phyloP scores from a whole-genome alignment of 53 echinoderm and acorn worm genomes.

The Holothuria leucospilota region DNA sequence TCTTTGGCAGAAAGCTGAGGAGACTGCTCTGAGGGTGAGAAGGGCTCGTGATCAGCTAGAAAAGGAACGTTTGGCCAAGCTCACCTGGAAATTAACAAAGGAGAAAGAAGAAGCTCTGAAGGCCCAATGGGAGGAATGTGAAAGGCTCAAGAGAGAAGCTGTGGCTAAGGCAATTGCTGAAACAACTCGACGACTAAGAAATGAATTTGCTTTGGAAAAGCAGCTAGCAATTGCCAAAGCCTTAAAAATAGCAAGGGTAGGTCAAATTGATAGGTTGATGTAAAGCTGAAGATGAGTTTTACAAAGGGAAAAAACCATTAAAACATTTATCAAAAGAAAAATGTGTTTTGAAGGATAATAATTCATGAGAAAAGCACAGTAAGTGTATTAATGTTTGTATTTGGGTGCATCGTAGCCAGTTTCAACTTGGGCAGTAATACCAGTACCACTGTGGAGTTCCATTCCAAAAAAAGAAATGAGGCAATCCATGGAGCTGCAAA shows the following conservation, averaged over 20 bases:
- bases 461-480: too few relatives aligned
- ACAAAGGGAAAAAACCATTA: too few relatives aligned
- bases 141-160: constrained; percentile 82
- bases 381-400: too few relatives aligned
- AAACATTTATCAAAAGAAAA: too few relatives aligned
- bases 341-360: too few relatives aligned
- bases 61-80: constrained; percentile 75
- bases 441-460: too few relatives aligned
- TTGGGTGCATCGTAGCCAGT: too few relatives aligned
- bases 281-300: not conserved
- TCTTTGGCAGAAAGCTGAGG: constrained; percentile 75
- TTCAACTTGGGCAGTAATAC: too few relatives aligned
- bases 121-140: constrained; percentile 94
- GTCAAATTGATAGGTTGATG: constrained; percentile 3
- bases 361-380: too few relatives aligned
- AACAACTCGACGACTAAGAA: constrained; percentile 71
- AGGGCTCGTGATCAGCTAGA: constrained; percentile 81
- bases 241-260: constrained; percentile 88
- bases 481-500: too few relatives aligned
- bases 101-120: constrained; percentile 87
- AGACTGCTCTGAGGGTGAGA: constrained; percentile 75
- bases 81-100: constrained; percentile 80
- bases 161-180: constrained; percentile 85
- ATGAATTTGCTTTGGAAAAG: constrained; percentile 86
- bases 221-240: constrained; percentile 89